phyloP scores from a whole-genome alignment of 1,140 invertebrate species.

The Amphibalanus amphitrite region DNA sequence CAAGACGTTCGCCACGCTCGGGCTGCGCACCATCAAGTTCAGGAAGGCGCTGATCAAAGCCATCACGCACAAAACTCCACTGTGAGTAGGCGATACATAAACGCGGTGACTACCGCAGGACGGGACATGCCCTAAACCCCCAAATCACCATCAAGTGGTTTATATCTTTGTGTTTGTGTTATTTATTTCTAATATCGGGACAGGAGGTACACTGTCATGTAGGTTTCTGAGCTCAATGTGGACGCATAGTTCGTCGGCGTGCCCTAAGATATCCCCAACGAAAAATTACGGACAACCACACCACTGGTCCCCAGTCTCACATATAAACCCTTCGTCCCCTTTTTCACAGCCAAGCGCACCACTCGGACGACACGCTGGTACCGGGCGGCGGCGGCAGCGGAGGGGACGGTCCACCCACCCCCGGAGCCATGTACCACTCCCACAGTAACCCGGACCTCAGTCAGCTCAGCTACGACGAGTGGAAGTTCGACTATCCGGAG shows the following conservation, averaged over 20 bases:
- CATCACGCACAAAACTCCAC: slow-evolving; percentile 25
- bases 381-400: not conserved
- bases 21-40: slow-evolving; percentile 49
- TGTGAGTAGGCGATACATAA: not conserved
- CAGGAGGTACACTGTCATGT: no score
- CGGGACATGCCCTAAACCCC: no score
- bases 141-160: no score
- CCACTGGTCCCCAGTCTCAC: no score
- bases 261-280: no score
- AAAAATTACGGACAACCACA: no score
- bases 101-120: no score
- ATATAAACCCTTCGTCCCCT: no score
- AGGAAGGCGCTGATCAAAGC: slow-evolving; percentile 80
- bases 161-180: no score
- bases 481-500: slow-evolving; percentile 78
- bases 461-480: slow-evolving; percentile 25
- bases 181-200: no score
- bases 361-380: not conserved
- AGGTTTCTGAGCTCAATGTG: no score
- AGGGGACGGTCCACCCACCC: slow-evolving; percentile 11
- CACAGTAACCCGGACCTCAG: slow-evolving; percentile 77
- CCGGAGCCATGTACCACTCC: slow-evolving; percentile 37
- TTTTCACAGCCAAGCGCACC: not conserved
- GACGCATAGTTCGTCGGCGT: no score
- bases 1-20: not conserved